Percentiles rank a stretch among this genome's conserved stretches.
Conservation (phyloP, 1,140 invertebrate species). For the Sycophaga agraensis region DNA sequence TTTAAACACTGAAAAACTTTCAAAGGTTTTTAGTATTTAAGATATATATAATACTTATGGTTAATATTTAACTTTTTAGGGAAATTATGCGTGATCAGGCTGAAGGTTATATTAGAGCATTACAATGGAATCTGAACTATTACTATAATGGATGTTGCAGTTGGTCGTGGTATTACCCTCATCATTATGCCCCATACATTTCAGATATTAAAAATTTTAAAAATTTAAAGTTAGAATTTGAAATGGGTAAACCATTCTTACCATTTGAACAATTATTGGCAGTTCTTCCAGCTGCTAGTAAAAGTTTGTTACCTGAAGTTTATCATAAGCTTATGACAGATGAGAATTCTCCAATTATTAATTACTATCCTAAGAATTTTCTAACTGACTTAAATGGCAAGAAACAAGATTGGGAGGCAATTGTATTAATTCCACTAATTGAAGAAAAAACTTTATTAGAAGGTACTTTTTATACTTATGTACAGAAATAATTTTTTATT, state of each 20-base stretch:
- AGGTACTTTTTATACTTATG: slow-evolving; percentile 51
- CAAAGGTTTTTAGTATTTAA: too few species aligned
- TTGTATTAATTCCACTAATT: slow-evolving; percentile 96
- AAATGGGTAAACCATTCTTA: slow-evolving; percentile 84
- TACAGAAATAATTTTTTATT: not conserved
- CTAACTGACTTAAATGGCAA: slow-evolving; percentile 92
- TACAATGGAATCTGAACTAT: slow-evolving; percentile 96
- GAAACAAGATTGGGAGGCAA: slow-evolving; percentile 94
- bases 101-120: slow-evolving; percentile 83
- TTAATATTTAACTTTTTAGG: slow-evolving; percentile 53
- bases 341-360: slow-evolving; percentile 78
- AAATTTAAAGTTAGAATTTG: slow-evolving; percentile 73
- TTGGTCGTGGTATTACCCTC: slow-evolving; percentile 98
- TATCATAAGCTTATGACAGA: slow-evolving; percentile 84
- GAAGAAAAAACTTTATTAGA: slow-evolving; percentile 65
- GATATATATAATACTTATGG: not conserved
- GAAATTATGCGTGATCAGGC: slow-evolving; percentile 80
- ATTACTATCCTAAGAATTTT: slow-evolving; percentile 91
- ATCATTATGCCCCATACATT: slow-evolving; percentile 94
- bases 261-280: slow-evolving; percentile 95
- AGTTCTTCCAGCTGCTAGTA: slow-evolving; percentile 86
- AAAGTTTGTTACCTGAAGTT: slow-evolving; percentile 74
- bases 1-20: too few species aligned
- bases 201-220: slow-evolving; percentile 88
- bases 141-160: slow-evolving; percentile 95